Conservation (phyloP, 2,113 vertebrate species). For the Varanus salvator region DNA sequence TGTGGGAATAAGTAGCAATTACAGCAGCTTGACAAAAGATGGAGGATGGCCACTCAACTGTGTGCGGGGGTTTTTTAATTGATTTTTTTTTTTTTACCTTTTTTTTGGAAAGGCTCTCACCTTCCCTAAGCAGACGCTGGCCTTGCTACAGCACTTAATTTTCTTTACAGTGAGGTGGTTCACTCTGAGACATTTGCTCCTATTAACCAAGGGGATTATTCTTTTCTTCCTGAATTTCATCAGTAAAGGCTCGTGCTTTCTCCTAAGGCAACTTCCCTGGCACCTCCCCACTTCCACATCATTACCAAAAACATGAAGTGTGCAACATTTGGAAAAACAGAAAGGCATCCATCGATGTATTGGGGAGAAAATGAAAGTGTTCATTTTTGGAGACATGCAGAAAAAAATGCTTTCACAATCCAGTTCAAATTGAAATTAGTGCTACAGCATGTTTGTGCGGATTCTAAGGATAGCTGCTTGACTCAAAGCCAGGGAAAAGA, state of each 20-base stretch:
- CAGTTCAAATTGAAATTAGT: not conserved
- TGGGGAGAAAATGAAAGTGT: not conserved
- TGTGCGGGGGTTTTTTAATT: slow-evolving; percentile 36
- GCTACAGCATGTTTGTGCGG: not conserved
- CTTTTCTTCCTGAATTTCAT: slow-evolving; percentile 32
- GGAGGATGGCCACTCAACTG: not conserved
- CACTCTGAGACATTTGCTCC: not conserved
- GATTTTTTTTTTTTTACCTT: slow-evolving; percentile 14
- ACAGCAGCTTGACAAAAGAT: slow-evolving; percentile 52
- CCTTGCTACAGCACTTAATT: slow-evolving; percentile 10
- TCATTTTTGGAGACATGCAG: not conserved
- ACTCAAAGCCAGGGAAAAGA: not conserved
- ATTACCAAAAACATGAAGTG: slow-evolving; percentile 15
- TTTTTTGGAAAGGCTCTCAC: slow-evolving; percentile 32
- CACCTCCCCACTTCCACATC: not conserved
- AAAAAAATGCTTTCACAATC: not conserved
- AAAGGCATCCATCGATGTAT: not conserved
- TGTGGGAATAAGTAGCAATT: slow-evolving; percentile 39
- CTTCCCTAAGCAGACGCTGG: slow-evolving; percentile 24
- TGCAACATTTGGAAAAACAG: not conserved
- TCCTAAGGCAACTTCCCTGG: not conserved
- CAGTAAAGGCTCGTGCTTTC: not conserved
- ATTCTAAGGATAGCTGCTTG: not conserved
- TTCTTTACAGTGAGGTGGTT: slow-evolving; percentile 7
- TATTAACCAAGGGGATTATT: slow-evolving; percentile 26